Evolutionary conservation across 1,140 invertebrate genomes (phyloP).

Genomic region (Scaptomyza pallida): DNA sequence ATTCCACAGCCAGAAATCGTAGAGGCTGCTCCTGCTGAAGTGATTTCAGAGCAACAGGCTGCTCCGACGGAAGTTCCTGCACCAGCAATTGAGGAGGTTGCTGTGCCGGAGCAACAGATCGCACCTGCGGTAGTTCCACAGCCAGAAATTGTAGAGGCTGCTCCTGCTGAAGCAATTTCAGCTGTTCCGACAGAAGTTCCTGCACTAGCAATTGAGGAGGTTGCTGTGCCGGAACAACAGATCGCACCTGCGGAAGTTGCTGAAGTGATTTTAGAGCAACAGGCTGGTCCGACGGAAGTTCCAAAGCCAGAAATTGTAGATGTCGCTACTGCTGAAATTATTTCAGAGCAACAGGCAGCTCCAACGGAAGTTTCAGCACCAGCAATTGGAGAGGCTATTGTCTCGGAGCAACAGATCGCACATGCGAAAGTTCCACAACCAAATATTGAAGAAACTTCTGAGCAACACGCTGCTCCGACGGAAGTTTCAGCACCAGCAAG

Average conservation of each 20-base stretch:
- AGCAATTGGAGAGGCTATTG: constrained; percentile 11
- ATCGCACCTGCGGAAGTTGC: background rate
- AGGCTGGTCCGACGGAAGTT: background rate
- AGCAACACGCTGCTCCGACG: too few relatives aligned
- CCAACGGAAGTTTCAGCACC: background rate
- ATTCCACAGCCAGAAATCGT: too few relatives aligned
- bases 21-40: background rate
- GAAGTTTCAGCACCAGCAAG: background rate
- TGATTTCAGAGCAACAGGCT: background rate
- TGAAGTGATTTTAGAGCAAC: background rate
- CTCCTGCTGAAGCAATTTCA: too few relatives aligned
- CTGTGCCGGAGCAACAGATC: background rate
- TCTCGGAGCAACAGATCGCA: background rate
- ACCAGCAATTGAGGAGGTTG: background rate
- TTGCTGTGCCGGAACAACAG: background rate
- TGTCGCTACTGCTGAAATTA: background rate
- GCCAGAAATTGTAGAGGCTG: constrained; percentile 14
- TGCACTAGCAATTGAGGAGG: background rate
- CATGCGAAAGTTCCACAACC: background rate
- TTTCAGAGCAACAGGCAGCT: background rate
- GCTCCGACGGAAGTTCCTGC: background rate
- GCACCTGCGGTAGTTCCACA: background rate
- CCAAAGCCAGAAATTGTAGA: background rate
- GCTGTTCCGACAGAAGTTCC: too few relatives aligned
- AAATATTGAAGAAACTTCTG: background rate